phyloP scores from a whole-genome alignment of 1,140 invertebrate species.

The Drosophila pachea region DNA sequence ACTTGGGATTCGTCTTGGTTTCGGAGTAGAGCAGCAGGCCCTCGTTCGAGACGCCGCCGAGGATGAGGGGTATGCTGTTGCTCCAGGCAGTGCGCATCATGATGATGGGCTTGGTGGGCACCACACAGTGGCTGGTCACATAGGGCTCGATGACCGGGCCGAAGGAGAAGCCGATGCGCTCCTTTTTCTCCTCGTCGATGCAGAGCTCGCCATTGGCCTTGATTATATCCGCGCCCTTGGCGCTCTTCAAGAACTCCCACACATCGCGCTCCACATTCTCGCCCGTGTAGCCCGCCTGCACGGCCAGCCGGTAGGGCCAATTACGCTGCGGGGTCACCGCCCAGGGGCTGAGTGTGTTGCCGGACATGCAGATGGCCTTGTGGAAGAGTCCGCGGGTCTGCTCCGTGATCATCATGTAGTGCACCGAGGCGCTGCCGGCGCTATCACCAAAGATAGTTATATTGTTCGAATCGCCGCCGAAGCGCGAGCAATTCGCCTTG shows the following conservation, averaged over 20 bases:
- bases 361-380: slow-evolving; percentile 83
- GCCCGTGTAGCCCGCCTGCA: slow-evolving; percentile 67
- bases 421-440: slow-evolving; percentile 76
- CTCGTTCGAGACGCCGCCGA: slow-evolving; percentile 79
- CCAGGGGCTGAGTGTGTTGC: slow-evolving; percentile 80
- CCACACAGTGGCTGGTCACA: slow-evolving; percentile 65
- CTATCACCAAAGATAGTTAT: slow-evolving; percentile 79
- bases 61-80: slow-evolving; percentile 78
- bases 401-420: slow-evolving; percentile 74
- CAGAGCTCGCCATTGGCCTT: slow-evolving; percentile 69
- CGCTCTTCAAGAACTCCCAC: slow-evolving; percentile 80
- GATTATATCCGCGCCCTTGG: slow-evolving; percentile 84
- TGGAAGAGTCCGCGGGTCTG: slow-evolving; percentile 81
- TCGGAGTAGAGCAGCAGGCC: slow-evolving; percentile 75
- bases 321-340: slow-evolving; percentile 68
- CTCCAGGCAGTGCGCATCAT: slow-evolving; percentile 78
- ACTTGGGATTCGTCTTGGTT: slow-evolving; percentile 71
- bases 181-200: slow-evolving; percentile 70
- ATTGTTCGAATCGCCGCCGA: slow-evolving; percentile 76
- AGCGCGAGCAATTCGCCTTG: slow-evolving; percentile 75
- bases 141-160: slow-evolving; percentile 79
- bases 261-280: slow-evolving; percentile 74
- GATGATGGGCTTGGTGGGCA: slow-evolving; percentile 69
- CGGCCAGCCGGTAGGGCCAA: slow-evolving; percentile 72
- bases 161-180: slow-evolving; percentile 72